phyloP scores from a whole-genome alignment of 2,888 invertebrate species.

The Rhopalosiphum nymphaeae region DNA sequence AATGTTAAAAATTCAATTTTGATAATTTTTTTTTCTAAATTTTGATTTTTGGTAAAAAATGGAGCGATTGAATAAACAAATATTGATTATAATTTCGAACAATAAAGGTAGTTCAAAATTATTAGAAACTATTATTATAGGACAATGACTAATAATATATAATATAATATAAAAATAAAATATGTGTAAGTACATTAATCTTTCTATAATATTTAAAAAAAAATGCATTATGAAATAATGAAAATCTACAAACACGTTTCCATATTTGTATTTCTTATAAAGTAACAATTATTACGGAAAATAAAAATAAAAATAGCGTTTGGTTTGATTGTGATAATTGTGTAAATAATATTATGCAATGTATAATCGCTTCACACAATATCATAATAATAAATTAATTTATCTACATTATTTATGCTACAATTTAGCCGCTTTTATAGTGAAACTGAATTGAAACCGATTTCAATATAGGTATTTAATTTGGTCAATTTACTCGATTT shows the following conservation, averaged over 20 bases:
- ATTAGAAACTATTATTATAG: neutral
- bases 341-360: neutral
- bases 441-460: too few relatives aligned
- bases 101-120: neutral
- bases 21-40: neutral
- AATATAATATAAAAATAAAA: neutral
- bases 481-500: neutral
- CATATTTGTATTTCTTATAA: neutral
- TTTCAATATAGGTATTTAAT: neutral
- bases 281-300: too few relatives aligned
- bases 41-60: neutral
- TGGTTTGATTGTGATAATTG: neutral
- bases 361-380: neutral
- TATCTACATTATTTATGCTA: neutral
- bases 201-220: neutral
- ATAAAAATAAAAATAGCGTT: too few relatives aligned
- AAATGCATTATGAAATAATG: neutral
- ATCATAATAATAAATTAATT: neutral
- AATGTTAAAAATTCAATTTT: neutral
- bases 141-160: neutral
- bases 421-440: neutral
- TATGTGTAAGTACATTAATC: neutral
- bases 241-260: neutral
- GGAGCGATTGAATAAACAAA: neutral
- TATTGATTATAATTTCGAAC: neutral